These are phyloP conservation scores for Drosophila leonis DNA, from an alignment of 2,888 invertebrate genomes.

Conservation along the genomic window DNA sequence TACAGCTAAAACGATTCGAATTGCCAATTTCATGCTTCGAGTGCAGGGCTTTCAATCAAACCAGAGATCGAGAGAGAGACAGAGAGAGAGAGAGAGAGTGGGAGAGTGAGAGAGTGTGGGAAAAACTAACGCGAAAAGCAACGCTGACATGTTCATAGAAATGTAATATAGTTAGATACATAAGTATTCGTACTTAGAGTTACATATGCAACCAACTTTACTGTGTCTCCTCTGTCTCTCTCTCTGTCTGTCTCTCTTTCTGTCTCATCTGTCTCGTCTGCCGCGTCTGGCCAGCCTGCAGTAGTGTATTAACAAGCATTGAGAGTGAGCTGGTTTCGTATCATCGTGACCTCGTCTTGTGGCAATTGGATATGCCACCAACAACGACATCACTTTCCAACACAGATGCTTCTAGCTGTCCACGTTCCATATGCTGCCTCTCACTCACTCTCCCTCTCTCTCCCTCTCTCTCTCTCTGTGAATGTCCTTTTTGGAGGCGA, in stretches of 20 bases:
- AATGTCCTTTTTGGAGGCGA: slow-evolving; percentile 23
- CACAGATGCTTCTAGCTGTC: slow-evolving; percentile 29
- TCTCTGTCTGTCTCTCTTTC: not conserved
- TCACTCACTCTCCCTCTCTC: not conserved
- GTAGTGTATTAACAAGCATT: slow-evolving; percentile 51
- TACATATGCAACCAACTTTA: slow-evolving; percentile 8
- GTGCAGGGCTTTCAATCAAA: slow-evolving; percentile 72
- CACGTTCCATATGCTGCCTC: not conserved
- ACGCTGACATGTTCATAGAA: slow-evolving; percentile 56
- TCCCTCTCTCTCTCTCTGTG: not conserved
- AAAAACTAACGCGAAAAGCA: slow-evolving; percentile 14
- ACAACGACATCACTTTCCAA: slow-evolving; percentile 50
- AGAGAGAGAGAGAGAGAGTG: not conserved
- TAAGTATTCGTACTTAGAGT: slow-evolving; percentile 12
- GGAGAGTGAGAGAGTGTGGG: not conserved
- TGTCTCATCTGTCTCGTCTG: not conserved
- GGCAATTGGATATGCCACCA: slow-evolving; percentile 54
- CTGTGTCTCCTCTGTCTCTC: not conserved
- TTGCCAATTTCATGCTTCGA: slow-evolving; percentile 81
- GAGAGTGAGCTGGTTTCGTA: slow-evolving; percentile 30
- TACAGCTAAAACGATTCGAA: slow-evolving; percentile 79
- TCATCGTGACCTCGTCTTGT: slow-evolving; percentile 29
- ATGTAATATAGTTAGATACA: slow-evolving; percentile 37
- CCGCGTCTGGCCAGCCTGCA: not conserved
- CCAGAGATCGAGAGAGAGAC: slow-evolving; percentile 16